These are phyloP conservation scores for Dicerorhinus sumatrensis DNA, from an alignment of 2,113 vertebrate species.

Conservation along the genomic window DNA sequence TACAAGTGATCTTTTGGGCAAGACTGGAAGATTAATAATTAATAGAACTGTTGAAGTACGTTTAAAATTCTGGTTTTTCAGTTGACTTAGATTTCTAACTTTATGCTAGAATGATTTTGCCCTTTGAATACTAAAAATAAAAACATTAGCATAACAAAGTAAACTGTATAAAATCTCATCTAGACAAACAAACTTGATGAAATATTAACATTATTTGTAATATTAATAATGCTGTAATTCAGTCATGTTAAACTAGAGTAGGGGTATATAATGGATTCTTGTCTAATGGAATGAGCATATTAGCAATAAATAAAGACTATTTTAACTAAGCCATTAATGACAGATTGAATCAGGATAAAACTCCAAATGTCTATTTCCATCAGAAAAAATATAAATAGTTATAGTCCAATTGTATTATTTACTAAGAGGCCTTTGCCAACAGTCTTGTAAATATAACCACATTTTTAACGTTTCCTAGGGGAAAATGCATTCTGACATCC, in stretches of 20 bases:
- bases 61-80: slow-evolving; percentile 48
- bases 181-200: background rate
- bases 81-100: slow-evolving; percentile 15
- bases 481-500: background rate
- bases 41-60: slow-evolving; percentile 28
- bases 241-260: background rate
- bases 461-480: slow-evolving; percentile 1
- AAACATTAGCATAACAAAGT: background rate
- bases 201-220: background rate
- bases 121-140: slow-evolving; percentile 32
- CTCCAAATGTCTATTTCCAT: background rate
- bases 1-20: slow-evolving; percentile 43
- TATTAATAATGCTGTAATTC: background rate
- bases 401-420: background rate
- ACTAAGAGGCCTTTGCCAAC: background rate
- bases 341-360: background rate
- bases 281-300: background rate
- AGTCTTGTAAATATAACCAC: background rate
- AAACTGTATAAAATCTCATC: background rate
- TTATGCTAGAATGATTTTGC: slow-evolving; percentile 46
- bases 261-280: background rate
- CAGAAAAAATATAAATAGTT: background rate
- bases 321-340: slow-evolving; percentile 1
- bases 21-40: slow-evolving; percentile 62
- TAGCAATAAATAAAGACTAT: background rate